phyloP scores from a whole-genome alignment of 2,797 vertebrate genomes.

The Pitangus sulphuratus region DNA sequence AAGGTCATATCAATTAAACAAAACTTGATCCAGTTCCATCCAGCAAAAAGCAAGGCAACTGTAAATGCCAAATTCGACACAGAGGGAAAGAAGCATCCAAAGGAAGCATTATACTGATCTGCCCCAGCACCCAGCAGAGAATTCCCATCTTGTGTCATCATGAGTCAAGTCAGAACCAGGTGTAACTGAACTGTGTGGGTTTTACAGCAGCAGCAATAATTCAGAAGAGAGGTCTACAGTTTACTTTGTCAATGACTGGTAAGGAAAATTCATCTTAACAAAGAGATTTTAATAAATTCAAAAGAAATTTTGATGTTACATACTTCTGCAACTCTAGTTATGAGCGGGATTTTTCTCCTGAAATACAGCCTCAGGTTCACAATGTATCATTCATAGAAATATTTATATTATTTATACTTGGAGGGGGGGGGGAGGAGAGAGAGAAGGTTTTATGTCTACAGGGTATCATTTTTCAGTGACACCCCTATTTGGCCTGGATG shows the following conservation, averaged over 20 bases:
- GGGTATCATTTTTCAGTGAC: neutral
- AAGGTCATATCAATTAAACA: neutral
- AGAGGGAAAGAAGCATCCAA: neutral
- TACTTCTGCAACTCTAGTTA: neutral
- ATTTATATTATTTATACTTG: neutral
- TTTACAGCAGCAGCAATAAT: neutral
- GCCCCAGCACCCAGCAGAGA: neutral
- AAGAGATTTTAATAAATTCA: neutral
- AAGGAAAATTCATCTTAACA: neutral
- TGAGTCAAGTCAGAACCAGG: fast-evolving
- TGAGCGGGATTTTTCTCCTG: neutral
- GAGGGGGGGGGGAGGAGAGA: fast-evolving
- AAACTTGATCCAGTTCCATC: neutral
- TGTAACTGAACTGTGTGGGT: neutral
- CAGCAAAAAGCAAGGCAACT: neutral
- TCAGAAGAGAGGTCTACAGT: neutral
- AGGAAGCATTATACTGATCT: neutral
- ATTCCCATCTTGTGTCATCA: neutral
- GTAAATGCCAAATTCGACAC: neutral
- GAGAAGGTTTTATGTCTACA: neutral
- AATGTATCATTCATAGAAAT: neutral
- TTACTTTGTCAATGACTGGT: neutral
- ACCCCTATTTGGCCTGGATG: neutral
- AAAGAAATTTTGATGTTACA: neutral
- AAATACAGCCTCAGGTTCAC: neutral